A percentile compares a stretch with the other conserved stretches of the same genome.
phyloP scores from a whole-genome alignment of 2,888 invertebrate species.

The Chrysina gloriosa region DNA sequence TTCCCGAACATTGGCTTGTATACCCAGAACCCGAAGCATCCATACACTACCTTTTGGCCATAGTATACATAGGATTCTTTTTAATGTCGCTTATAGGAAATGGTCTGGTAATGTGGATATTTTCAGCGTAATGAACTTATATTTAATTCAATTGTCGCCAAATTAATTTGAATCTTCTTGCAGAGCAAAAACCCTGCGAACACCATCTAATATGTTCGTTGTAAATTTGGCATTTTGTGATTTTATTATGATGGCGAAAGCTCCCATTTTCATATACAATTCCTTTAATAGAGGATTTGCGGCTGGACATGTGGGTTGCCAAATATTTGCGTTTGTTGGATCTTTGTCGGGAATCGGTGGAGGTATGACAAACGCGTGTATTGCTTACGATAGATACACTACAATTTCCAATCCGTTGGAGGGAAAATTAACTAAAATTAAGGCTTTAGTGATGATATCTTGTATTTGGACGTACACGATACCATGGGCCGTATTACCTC shows the following conservation, averaged over 20 bases:
- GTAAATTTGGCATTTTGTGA: slow-evolving; percentile 85
- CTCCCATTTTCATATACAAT: slow-evolving; percentile 88
- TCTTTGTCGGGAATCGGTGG: slow-evolving; percentile 85
- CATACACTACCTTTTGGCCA: slow-evolving; percentile 81
- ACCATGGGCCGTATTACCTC: slow-evolving; percentile 85
- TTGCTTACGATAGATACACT: slow-evolving; percentile 84
- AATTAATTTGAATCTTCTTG: slow-evolving; percentile 13
- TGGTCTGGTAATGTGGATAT: slow-evolving; percentile 87
- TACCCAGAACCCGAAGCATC: slow-evolving; percentile 85
- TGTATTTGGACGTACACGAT: slow-evolving; percentile 81
- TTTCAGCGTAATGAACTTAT: slow-evolving; percentile 74
- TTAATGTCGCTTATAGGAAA: slow-evolving; percentile 81
- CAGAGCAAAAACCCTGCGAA: slow-evolving; percentile 78
- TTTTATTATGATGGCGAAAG: slow-evolving; percentile 88
- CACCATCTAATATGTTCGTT: slow-evolving; percentile 87
- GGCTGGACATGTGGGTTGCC: slow-evolving; percentile 78
- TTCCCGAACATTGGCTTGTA: slow-evolving; percentile 85
- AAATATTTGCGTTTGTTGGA: slow-evolving; percentile 81
- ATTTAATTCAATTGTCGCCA: background rate
- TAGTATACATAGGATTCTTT: slow-evolving; percentile 81
- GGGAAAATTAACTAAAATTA: slow-evolving; percentile 83
- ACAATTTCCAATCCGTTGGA: slow-evolving; percentile 87
- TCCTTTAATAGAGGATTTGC: slow-evolving; percentile 84
- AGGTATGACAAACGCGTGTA: slow-evolving; percentile 83
- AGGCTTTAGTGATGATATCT: slow-evolving; percentile 80